Evolutionary conservation across 2,113 vertebrate species (phyloP).

Genomic region (Willisornis vidua): DNA sequence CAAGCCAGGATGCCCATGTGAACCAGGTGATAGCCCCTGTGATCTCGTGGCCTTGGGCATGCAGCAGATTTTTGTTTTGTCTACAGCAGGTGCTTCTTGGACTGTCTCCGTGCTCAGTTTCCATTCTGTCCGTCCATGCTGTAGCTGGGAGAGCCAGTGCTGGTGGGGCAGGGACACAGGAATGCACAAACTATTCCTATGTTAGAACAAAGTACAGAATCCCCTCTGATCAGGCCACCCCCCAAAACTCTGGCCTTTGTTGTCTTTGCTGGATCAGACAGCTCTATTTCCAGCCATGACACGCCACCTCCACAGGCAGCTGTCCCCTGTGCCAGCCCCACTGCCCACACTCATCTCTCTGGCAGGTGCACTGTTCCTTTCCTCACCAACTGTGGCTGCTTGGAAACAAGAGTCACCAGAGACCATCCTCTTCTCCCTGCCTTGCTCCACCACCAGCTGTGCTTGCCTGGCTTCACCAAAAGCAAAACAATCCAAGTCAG

Average conservation of each 20-base stretch:
- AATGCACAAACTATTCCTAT: background rate
- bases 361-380: background rate
- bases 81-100: background rate
- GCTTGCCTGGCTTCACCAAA: background rate
- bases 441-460: background rate
- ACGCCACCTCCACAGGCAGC: background rate
- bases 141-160: background rate
- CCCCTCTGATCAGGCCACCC: background rate
- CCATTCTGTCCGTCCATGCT: background rate
- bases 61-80: background rate
- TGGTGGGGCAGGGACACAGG: background rate
- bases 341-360: background rate
- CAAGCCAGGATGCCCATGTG: background rate
- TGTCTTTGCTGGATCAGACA: background rate
- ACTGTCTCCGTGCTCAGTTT: background rate
- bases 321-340: background rate
- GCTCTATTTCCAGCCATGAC: background rate
- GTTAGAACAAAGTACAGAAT: background rate
- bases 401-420: background rate
- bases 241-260: background rate
- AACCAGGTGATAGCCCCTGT: background rate
- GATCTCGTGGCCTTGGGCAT: background rate
- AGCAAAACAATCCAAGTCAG: background rate
- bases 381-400: background rate
- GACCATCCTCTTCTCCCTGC: background rate